Base-by-base conservation (phyloP, 2,888 invertebrate genomes). In the Cephonodes hylas region DNA sequence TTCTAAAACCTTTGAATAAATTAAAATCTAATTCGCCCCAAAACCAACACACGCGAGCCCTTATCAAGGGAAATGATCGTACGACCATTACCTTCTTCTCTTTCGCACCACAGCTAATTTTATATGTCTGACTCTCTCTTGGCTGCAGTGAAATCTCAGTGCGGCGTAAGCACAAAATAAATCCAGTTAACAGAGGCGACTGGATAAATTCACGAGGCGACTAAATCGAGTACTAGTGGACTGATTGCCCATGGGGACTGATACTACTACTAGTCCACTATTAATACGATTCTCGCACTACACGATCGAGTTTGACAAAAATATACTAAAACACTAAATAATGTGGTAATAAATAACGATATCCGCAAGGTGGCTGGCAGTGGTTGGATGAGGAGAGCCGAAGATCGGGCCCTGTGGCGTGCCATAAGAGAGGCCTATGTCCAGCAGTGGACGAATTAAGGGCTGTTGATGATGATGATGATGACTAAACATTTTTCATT, bases 171-270 rank as follows among this genome's bases (percentile, higher is more conserved):
- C 81, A 77, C 72, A 79, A 83, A 81, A 77, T 81, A 82, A 83
- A 81, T 81, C 79, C 72, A 64, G 75, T 80, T 81, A 78, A 79
- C 71, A 23, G 60, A 60, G 48, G 42, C 60, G 60, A 71, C 73
- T 77, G 80, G 76, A 81, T 81, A 83, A 83, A 85, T 81, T 81
- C 79, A 74, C 75, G 62, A 69, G 69, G 75, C 79, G 74, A 74
- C 80, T 75, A 79, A 81, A 82, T 80, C 80, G 79, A 63, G 75
- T 72, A 69, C 76, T 74, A 69, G 68, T 70, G 70, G 74, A 76
- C 74, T 81, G 82, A 83, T 83, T 79, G 79, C 74, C 76, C 75
- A 72, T 71, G 75, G 76, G 77, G 76, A 63, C 68, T 65, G 61
- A 66, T 64, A 67, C 64, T 66, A 75, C 75, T 64, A 66, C 63